Evolutionary conservation across 92 coral and sea anemone species (phyloP).

Genomic region (Desmophyllum pertusum): DNA sequence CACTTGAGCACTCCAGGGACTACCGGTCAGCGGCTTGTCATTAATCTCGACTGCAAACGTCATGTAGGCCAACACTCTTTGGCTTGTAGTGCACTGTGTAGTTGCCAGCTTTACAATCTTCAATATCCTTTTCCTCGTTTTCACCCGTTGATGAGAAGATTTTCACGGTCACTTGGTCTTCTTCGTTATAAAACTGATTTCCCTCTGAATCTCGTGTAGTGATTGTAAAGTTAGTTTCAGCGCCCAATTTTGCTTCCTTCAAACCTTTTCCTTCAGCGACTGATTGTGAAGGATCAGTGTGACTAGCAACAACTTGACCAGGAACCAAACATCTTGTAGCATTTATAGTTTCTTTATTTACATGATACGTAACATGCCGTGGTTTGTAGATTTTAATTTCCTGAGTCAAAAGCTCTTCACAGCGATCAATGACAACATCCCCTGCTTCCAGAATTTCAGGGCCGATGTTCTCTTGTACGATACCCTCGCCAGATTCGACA

Average conservation of each 20-base stretch:
- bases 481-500: background rate
- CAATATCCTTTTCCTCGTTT: too few species aligned
- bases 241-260: slow-evolving; percentile 27
- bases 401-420: background rate
- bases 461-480: background rate
- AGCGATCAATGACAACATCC: background rate
- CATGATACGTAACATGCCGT: background rate
- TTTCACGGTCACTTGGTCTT: slow-evolving; percentile 45
- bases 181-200: slow-evolving; percentile 52
- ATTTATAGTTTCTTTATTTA: background rate
- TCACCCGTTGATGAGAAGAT: too few species aligned
- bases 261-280: slow-evolving; percentile 50
- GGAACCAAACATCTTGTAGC: background rate
- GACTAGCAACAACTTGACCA: slow-evolving; percentile 50
- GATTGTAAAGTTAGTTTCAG: slow-evolving; percentile 24
- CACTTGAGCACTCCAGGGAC: slow-evolving; percentile 49
- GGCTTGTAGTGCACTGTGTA: too few species aligned
- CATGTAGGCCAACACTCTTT: slow-evolving; percentile 45
- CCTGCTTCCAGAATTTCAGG: slow-evolving; percentile 6
- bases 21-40: slow-evolving; percentile 45
- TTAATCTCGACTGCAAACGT: slow-evolving; percentile 43
- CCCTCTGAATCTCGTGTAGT: slow-evolving; percentile 39
- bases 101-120: slow-evolving; percentile 45
- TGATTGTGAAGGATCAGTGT: slow-evolving; percentile 46
- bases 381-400: slow-evolving; percentile 10